Evolutionary conservation across 1,140 invertebrate genomes (phyloP), one percentile per base, ranked within the genome.

Genomic region (Drosophila pseudoobscura): DNA sequence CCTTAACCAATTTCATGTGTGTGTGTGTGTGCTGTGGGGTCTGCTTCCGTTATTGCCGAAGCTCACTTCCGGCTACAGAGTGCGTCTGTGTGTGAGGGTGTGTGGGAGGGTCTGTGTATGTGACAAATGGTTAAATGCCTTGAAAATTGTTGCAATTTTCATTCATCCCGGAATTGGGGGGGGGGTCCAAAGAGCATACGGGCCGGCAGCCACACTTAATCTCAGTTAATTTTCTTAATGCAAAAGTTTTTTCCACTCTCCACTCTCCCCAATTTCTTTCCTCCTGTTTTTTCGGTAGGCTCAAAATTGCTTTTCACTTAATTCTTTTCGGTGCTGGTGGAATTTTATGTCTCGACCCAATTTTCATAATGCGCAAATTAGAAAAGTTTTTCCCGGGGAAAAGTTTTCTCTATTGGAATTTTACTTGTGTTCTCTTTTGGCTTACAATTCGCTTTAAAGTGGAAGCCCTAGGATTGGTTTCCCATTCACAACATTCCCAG

Each of bases 201-300:
- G 8, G 8, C 29, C 43, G 20, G 55, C 72, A 3, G 11, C 11
- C 72, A 78, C 83, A 80, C 82, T 87, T 87, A 87, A 88, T 87
- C 82, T 87, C 82, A 87, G 82, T 87, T 87, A 87, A 87, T 87
- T 87, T 87, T 75, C 78, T 88, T 87, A 87, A 87, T 87, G 83
- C 78, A 87, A 87, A 87, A 87, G 74, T 87, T 87, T 80, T 87
- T 39, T 39, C 15, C 70, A 72, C 76, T 60, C 35, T 78, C 50
- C 66, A 72, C 76, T 60, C 35, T 78, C 50, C 66, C 52, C 64
- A 54, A 46, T 65, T 63, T 58, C 55, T 44, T 54, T 69, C 17
- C 24, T 44, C 43, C 24, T 26, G 24, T 26, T 26, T 49, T 17
- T 71, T 80, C 13, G 7, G 52, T 76, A 41, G 60, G 56, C 61